Base-by-base conservation (phyloP, 2,113 vertebrate species). In the Dipodomys stephensi region DNA sequence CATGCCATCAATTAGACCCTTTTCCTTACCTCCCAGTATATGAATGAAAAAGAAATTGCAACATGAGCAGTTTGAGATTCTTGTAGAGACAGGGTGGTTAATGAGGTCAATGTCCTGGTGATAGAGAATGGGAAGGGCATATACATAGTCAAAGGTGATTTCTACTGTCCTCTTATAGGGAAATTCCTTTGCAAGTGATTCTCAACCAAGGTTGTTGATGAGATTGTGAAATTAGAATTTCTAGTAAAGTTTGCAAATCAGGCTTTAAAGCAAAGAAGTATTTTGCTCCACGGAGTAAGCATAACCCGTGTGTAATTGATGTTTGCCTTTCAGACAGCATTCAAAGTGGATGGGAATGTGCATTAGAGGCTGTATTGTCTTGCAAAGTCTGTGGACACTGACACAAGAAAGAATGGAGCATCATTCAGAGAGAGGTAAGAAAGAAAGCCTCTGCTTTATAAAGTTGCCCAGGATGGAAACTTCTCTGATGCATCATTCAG, bases 261-360 rank as follows among this genome's bases (percentile, higher is more conserved):
- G 18, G 19, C 7, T 94, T 91, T 93, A 68, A 93, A 30, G 53
- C 27, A 91, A 87, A 95, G 30, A 78, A 49, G 30, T 35, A 44
- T 83, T 92, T 91, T 69, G 68, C 20, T 39, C 57, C 30, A 87
- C 4, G 15, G 49, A 71, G 13, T 73, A 73, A 30, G 62, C 92
- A 93, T 88, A 46, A 76, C 68, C 73, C 90, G 25, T 65, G 30
- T 73, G 65, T 32, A 71, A 44, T 71, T 89, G 95, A 39, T 53
- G 92, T n/a, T 94, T 92, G 69, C 15, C 67, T 76, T 85, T 85
- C 71, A 32, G 60, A 72, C 28, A 79, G 27, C 32, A 44, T 35
- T 94, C 69, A 84, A 87, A 76, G 65, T 90, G 49, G 68, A 30
- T 19, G 30, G 15, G 35, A 46, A 35, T 92, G 79, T 88, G 93